phyloP scores from a whole-genome alignment of 2,113 vertebrate genomes.

The Ahaetulla prasina region DNA sequence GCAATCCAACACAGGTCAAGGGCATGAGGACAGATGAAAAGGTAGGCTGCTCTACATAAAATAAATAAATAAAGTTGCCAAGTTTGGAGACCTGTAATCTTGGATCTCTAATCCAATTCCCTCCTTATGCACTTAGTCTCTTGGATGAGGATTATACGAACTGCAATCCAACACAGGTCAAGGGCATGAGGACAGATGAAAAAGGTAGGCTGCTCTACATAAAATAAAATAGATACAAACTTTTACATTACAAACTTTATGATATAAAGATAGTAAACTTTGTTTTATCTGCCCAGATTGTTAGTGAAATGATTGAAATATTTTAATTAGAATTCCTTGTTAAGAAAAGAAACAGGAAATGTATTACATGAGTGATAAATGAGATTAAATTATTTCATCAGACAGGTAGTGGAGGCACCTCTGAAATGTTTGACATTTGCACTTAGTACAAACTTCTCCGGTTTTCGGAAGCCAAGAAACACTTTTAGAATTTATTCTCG shows the following conservation, averaged over 20 bases:
- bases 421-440: not conserved
- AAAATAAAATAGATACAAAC: not conserved
- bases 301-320: not conserved
- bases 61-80: not conserved
- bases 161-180: not conserved
- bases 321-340: not conserved
- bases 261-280: not conserved
- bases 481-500: not conserved
- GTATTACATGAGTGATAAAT: not conserved
- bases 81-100: not conserved
- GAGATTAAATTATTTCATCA: not conserved
- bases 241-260: not conserved
- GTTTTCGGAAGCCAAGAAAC: not conserved
- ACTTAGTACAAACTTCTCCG: not conserved
- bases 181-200: not conserved
- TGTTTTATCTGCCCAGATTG: not conserved
- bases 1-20: no score
- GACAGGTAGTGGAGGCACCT: no score
- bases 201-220: not conserved
- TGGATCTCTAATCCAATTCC: not conserved
- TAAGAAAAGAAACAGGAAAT: not conserved
- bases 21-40: no score
- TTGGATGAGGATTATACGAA: not conserved
- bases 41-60: no score
- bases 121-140: not conserved